Evolutionary conservation across 2,797 vertebrate species (phyloP).

Genomic region (Zonotrichia albicollis): DNA sequence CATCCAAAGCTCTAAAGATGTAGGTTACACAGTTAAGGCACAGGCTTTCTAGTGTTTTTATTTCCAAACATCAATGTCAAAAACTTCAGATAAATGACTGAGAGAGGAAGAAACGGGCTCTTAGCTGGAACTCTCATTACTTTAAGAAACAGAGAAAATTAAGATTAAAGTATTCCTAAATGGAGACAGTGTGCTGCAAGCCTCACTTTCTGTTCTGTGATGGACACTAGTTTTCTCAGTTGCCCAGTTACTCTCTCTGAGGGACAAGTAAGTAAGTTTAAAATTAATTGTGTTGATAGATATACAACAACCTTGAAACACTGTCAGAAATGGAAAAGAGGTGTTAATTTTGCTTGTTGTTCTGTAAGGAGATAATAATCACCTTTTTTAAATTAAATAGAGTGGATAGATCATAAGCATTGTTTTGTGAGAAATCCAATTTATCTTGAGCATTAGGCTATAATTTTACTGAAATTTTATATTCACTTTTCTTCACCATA

Average conservation of each 20-base stretch:
- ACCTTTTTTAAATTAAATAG: conserved; percentile 53
- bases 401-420: conserved; percentile 24
- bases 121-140: background rate
- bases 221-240: background rate
- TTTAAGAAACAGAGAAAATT: conserved; percentile 7
- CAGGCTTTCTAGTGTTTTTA: conserved; percentile 4
- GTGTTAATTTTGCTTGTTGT: conserved; percentile 43
- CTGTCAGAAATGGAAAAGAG: conserved; percentile 19
- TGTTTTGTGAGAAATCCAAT: conserved; percentile 68
- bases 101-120: background rate
- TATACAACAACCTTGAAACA: conserved; percentile 11
- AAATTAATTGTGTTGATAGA: conserved; percentile 55
- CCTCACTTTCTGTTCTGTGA: background rate
- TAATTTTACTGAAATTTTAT: conserved; percentile 67
- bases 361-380: conserved; percentile 60
- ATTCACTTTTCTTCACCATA: conserved; percentile 65
- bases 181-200: background rate
- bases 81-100: background rate
- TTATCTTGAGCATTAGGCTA: conserved; percentile 65
- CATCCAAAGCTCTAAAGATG: background rate
- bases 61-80: conserved; percentile 32
- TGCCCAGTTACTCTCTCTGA: background rate
- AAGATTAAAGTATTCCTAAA: background rate
- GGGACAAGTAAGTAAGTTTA: background rate
- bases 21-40: background rate